Evolutionary conservation across 2,888 invertebrate genomes (phyloP), one percentile per base, ranked within the genome.

Genomic region (Pilophorus perplexus): DNA sequence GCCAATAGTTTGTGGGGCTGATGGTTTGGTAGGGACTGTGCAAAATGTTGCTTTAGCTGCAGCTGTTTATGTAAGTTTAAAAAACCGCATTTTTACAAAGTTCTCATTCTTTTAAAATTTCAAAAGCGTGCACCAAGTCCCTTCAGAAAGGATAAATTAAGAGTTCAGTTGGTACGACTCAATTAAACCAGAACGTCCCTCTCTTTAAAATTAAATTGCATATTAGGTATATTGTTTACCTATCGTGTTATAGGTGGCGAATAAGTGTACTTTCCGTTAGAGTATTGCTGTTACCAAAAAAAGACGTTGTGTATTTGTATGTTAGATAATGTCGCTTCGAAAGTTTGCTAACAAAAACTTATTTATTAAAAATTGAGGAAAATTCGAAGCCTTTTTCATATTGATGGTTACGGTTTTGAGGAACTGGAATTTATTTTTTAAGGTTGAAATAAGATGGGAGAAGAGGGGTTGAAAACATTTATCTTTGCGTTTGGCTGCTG

Each of bases 261-360:
- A 20, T 46, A 46, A 46, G 62, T 62, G 62, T 62, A 62, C 62
- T 62, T 46, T 62, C 46, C 46, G 46, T 44, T 42, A 44, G 59
- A 27, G 18, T 18, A 46, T 46, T 18, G 62, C 28, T 62, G 62
- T 62, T 48, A 52, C 52, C 46, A 44, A n/a, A 20, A 23, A 52
- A 18, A 22, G 62, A 14, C 62, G 62, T 33, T 44, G 16, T 46
- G 46, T 59, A 59, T 40, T 22, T 44, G 62, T 46, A 52, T 28
- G 62, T 62, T 59, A 59, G 44, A 59, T 25, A 59, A 42, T 59
- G 16, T 59, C 42, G 44, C 44, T 40, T 59, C 27, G 28, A 38
- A 55, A 16, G 28, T 59, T 59, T 27, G 37, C 40, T 8, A 55
- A 55, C 18, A 55, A 42, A 1, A 40, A 40, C 22, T 59, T 22